Percentiles rank a stretch among this genome's conserved stretches.
These are phyloP conservation scores for Centruroides sculpturatus DNA, from an alignment of 1,140 invertebrate genomes.

Conservation along the genomic window DNA sequence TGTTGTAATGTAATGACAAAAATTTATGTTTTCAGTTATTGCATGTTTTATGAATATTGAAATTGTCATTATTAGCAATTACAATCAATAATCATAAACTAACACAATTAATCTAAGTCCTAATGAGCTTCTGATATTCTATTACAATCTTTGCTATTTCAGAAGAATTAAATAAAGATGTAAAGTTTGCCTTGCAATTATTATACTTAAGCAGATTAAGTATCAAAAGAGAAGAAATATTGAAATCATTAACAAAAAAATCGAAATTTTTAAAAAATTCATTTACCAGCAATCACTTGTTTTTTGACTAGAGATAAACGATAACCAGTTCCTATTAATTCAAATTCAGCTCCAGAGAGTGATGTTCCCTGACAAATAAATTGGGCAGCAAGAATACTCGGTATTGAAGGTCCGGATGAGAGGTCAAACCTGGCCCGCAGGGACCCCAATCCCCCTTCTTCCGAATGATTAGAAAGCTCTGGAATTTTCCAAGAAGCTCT, in stretches of 20 bases:
- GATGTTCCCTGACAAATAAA: slow-evolving; percentile 92
- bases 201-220: too few relatives aligned
- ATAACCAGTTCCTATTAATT: slow-evolving; percentile 73
- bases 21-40: too few relatives aligned
- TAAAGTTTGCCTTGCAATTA: too few relatives aligned
- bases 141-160: background rate
- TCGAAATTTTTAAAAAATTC: background rate
- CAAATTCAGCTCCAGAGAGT: slow-evolving; percentile 83
- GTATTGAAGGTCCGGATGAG: slow-evolving; percentile 54
- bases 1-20: too few relatives aligned
- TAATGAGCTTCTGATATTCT: background rate
- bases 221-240: too few relatives aligned
- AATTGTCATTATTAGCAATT: too few relatives aligned
- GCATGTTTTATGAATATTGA: too few relatives aligned
- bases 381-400: slow-evolving; percentile 70
- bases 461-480: slow-evolving; percentile 70
- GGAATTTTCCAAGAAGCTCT: slow-evolving; percentile 80
- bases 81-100: too few relatives aligned
- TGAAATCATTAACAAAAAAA: background rate
- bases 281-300: slow-evolving; percentile 77
- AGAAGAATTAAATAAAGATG: too few relatives aligned
- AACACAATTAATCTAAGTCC: too few relatives aligned
- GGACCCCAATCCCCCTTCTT: slow-evolving; percentile 74
- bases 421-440: slow-evolving; percentile 78
- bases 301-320: slow-evolving; percentile 84